Conservation (phyloP, 1,140 invertebrate species). For the Danaus melanippus region DNA sequence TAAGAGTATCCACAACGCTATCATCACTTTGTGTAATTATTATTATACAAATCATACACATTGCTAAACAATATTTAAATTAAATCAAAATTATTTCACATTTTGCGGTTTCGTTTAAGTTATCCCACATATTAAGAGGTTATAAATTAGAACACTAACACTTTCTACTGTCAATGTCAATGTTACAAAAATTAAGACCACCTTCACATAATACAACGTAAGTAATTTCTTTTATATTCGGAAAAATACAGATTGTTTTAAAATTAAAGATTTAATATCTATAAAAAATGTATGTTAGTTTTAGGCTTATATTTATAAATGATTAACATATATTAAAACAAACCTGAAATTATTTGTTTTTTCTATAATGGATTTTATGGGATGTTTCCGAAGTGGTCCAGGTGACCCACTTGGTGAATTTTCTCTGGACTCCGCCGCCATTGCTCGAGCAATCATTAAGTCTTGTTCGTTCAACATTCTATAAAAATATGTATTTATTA, state of each 20-base stretch:
- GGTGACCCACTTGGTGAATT: slow-evolving; percentile 72
- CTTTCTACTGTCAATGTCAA: slow-evolving; percentile 8
- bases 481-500: slow-evolving; percentile 16
- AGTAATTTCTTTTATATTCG: no score
- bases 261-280: no score
- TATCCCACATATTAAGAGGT: no score
- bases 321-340: slow-evolving; percentile 14
- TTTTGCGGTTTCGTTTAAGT: no score
- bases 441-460: slow-evolving; percentile 75
- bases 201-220: no score
- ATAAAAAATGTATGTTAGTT: no score
- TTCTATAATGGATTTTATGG: slow-evolving; percentile 64
- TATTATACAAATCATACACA: no score
- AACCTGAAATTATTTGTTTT: slow-evolving; percentile 75
- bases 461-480: slow-evolving; percentile 76
- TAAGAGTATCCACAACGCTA: slow-evolving; percentile 13
- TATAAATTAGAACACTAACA: slow-evolving; percentile 1
- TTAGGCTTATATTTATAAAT: no score
- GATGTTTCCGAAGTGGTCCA: slow-evolving; percentile 68
- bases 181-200: not conserved
- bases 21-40: no score
- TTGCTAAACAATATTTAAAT: no score
- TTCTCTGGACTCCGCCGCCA: slow-evolving; percentile 73
- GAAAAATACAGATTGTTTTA: no score
- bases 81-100: no score